Conservation (phyloP, 1,140 invertebrate genomes). For the Grapholita molesta region DNA sequence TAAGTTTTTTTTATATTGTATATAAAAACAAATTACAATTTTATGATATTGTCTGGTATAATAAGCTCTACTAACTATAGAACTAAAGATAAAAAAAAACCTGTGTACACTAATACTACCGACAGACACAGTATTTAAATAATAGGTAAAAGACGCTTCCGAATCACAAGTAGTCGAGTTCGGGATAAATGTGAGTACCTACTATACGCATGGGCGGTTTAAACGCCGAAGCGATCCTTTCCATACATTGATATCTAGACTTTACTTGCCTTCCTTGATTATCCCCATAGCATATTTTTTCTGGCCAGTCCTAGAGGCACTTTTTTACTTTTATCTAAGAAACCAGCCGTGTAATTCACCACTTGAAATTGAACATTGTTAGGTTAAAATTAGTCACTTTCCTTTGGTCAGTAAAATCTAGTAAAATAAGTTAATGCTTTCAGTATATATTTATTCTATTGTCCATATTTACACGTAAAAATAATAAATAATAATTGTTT, state of each 20-base stretch:
- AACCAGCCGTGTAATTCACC: no score
- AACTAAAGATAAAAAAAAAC: conserved; percentile 1
- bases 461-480: conserved; percentile 7
- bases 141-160: no score
- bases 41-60: neutral
- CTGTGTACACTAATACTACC: neutral
- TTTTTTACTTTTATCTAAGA: no score
- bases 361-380: no score
- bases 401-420: conserved; percentile 14
- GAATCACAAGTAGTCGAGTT: no score
- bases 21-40: conserved; percentile 12
- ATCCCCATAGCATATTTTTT: no score
- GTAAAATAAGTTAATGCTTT: conserved; percentile 3
- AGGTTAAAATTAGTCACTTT: neutral
- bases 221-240: no score
- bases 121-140: neutral
- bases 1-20: conserved; percentile 9
- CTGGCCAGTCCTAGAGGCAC: no score
- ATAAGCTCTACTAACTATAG: conserved; percentile 15
- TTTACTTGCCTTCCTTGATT: no score
- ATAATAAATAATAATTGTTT: neutral
- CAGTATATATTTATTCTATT: conserved; percentile 1
- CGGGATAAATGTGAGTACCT: neutral
- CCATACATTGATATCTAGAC: no score
- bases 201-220: no score